Base-by-base conservation (phyloP, 2,797 vertebrate genomes). In the Holocentrus rufus region DNA sequence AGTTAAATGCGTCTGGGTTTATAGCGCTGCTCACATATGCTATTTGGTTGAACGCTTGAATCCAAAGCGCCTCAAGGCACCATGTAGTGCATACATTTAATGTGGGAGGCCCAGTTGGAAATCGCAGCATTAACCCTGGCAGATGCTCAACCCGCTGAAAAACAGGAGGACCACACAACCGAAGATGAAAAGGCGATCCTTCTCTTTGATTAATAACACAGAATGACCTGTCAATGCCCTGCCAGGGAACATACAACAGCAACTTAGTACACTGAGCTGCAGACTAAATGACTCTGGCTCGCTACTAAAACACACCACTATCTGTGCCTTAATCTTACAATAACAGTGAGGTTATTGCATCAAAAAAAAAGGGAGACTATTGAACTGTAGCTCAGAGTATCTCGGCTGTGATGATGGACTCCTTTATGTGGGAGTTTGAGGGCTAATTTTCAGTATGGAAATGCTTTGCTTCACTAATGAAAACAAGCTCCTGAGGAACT, bases 381-480 rank as follows among this genome's bases (percentile, higher is more conserved):
- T 22, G 31, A 7, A n/a, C 47, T 46, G 46, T 34, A 36, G 4
- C 70, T 14, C 5, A 25, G 47, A 39, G 10, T 30, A 25, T n/a
- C 53, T 65, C 20, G 15, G 54, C 42, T n/a, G 55, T 50, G 62
- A 49, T 34, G 69, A 56, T 22, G 39, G 60, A 47, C 39, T 47
- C 11, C 27, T 14, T 10, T 17, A 27, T 57, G 44, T 30, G 31
- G 47, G 57, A 18, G 44, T 49, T 59, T 56, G 58, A 42, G 56
- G 23, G 65, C 31, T 54, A 14, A 49, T 68, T 71, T 76, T 54
- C 20, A 59, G 52, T 23, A 60, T 1, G 15, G 9, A 65, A 66
- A 71, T 76, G 27, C 22, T 74, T 68, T 77, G 56, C n/a, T 44
- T 54, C 18, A 4, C 42, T 54, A 55, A 63, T 58, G 59, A 62